Conservation (phyloP, 2,888 invertebrate species). For the Polydrusus tereticollis region DNA sequence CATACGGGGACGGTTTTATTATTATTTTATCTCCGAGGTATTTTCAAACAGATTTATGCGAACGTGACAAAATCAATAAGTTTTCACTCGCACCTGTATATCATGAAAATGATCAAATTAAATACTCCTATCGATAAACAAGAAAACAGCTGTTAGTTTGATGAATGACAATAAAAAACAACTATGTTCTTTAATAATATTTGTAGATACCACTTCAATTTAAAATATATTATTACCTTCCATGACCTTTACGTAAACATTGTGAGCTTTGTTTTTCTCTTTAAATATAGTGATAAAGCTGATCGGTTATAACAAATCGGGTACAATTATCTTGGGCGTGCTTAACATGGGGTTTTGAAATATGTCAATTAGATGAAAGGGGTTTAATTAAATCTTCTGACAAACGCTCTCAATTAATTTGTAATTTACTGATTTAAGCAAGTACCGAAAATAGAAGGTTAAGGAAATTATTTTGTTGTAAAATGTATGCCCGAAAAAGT, state of each 20-base stretch:
- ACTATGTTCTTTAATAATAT: no score
- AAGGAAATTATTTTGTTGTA: no score
- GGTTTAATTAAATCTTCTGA: background rate
- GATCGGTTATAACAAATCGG: background rate
- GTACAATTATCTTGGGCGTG: background rate
- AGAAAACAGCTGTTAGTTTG: background rate
- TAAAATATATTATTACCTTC: no score
- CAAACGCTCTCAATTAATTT: background rate
- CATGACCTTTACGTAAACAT: background rate
- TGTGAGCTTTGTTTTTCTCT: background rate
- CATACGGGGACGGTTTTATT: constrained; percentile 24
- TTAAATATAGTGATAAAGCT: background rate
- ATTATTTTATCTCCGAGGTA: constrained; percentile 30
- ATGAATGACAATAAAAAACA: background rate
- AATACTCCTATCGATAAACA: background rate
- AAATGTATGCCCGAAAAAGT: no score
- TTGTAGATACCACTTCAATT: no score
- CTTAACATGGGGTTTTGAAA: background rate
- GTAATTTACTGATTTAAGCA: background rate
- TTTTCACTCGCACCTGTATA: background rate
- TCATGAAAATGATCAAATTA: background rate
- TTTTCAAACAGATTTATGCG: constrained; percentile 24
- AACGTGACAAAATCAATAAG: background rate
- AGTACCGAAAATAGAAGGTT: no score
- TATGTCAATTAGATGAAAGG: background rate